Evolutionary conservation across 2,113 vertebrate genomes (phyloP), one percentile per base, ranked within the genome.

Genomic region (Romanogobio albipinnatus): DNA sequence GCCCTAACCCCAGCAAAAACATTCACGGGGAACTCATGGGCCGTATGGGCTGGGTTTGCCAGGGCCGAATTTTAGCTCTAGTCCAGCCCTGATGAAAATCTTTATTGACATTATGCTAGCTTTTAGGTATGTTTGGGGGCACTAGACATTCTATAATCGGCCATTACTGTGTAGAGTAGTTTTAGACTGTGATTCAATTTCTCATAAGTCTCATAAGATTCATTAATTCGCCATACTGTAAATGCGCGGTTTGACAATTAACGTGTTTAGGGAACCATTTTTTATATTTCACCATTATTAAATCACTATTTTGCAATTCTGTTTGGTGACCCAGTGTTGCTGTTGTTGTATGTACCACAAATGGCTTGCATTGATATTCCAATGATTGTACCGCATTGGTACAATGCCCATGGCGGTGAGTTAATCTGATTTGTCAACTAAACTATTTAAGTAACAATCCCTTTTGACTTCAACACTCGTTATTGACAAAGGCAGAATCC

Each of bases 391-490:
- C 29, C n/a, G n/a, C n/a, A n/a, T n/a, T n/a, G n/a, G n/a, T n/a
- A n/a, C n/a, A n/a, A n/a, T n/a, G n/a, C 5, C 11, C 45, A 26
- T 26, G 71, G 13, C 8, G 6, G 70, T 26, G 53, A 78, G 24
- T 51, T 59, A 22, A 78, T 78, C 53, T 36, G 22, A 39, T 39
- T 45, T 45, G 3, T 53, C 73, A 76, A 26, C 73, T 19, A 76
- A 76, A 51, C 74, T 33, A 33, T 76, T 39, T 11, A 14, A 75
- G 45, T 17, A 76, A 76, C 74, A 53, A 73, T 47, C 43, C 9
- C 22, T 78, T 39, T 51, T 64, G 58, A 53, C 73, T 79, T 85
- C 47, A 19, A 77, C 24, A 81, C 83, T 88, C n/a, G n/a, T 68
- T 59, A 15, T 83, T 39, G 29, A 56, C 89, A 68, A 56, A 56